Evolutionary conservation across 2,888 invertebrate genomes (phyloP).

Genomic region (Melinaea menophilus): DNA sequence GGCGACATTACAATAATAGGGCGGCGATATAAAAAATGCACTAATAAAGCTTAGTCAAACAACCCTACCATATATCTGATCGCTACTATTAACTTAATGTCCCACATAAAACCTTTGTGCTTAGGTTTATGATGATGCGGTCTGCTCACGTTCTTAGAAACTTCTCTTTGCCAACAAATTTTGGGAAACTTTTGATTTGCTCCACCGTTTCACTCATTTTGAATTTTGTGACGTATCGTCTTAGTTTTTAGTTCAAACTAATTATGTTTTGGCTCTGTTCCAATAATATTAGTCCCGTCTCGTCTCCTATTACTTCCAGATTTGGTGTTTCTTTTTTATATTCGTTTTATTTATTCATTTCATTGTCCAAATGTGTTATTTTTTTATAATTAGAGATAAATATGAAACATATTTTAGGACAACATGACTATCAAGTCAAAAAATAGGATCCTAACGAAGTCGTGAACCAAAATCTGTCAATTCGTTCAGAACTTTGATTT

Average conservation of each 20-base stretch:
- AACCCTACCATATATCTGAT: conserved; percentile 53
- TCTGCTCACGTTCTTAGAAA: conserved; percentile 39
- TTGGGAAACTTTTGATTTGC: conserved; percentile 41
- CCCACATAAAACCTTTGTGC: conserved; percentile 69
- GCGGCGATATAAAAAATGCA: conserved; percentile 32
- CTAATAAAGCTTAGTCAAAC: conserved; percentile 54
- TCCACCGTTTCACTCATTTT: conserved; percentile 20
- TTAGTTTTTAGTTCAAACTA: not conserved
- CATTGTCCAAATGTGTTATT: too few species aligned
- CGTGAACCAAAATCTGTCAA: too few species aligned
- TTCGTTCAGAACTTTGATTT: too few species aligned
- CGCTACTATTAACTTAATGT: conserved; percentile 67
- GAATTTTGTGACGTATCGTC: not conserved
- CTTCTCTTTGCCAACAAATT: conserved; percentile 32
- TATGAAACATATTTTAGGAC: too few species aligned
- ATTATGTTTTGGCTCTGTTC: too few species aligned
- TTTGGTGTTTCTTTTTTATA: too few species aligned
- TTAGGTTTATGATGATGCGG: conserved; percentile 61
- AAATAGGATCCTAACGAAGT: too few species aligned
- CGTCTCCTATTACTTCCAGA: too few species aligned
- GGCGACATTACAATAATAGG: conserved; percentile 9
- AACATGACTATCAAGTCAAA: too few species aligned
- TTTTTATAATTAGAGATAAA: too few species aligned
- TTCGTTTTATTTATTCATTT: too few species aligned
- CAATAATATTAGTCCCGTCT: too few species aligned